A percentile compares a stretch with the other conserved stretches of the same genome.
Conservation (phyloP, 2,888 invertebrate species). For the Caenorhabditis zanzibari region DNA sequence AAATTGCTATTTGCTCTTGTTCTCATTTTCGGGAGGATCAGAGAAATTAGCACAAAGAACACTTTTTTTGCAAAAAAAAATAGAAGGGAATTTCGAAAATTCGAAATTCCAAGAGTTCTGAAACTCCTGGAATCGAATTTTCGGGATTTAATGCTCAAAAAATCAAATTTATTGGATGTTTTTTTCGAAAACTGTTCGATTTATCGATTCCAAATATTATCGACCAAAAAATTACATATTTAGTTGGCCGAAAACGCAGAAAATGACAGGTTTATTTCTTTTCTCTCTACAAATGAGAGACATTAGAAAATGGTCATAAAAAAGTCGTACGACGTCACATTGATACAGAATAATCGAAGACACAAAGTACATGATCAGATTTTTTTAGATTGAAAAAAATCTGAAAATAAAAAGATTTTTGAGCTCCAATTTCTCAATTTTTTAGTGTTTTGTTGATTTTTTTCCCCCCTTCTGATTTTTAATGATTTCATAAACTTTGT, state of each 20-base stretch:
- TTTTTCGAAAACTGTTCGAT: too few relatives aligned
- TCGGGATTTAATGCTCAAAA: too few relatives aligned
- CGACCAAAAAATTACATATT: too few relatives aligned
- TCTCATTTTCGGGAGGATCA: too few relatives aligned
- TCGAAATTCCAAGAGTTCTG: too few relatives aligned
- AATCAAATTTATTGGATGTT: too few relatives aligned
- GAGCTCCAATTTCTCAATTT: neutral
- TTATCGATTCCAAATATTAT: neutral
- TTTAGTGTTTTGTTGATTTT: neutral
- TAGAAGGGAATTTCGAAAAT: too few relatives aligned
- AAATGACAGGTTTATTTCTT: constrained; percentile 6
- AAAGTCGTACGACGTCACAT: constrained; percentile 20
- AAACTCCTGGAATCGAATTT: too few relatives aligned
- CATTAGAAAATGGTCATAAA: constrained; percentile 17
- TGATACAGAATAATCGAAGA: too few relatives aligned
- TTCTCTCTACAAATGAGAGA: neutral
- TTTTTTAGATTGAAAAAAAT: neutral
- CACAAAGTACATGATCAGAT: constrained; percentile 6
- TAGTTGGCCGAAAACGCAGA: neutral
- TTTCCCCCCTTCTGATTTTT: neutral
- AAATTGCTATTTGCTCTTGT: too few relatives aligned
- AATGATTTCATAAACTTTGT: neutral
- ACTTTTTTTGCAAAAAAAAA: too few relatives aligned
- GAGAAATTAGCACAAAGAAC: too few relatives aligned
- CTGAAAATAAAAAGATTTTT: constrained; percentile 2